phyloP scores from a whole-genome alignment of 2,113 vertebrate genomes.

The Sinocyclocheilus maitianheensis region DNA sequence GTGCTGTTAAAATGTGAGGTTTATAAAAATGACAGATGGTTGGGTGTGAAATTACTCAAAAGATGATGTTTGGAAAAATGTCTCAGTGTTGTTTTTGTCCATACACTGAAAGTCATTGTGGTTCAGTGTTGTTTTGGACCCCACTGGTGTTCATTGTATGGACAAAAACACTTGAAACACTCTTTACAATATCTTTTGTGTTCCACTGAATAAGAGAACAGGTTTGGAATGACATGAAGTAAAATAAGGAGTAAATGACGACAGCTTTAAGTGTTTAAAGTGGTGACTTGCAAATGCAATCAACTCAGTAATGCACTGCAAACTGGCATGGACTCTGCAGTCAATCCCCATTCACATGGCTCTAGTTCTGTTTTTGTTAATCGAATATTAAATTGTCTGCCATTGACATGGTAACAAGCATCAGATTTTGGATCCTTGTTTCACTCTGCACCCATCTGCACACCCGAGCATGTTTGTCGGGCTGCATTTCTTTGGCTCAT shows the following conservation, averaged over 20 bases:
- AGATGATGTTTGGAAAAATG: not conserved
- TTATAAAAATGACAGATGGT: not conserved
- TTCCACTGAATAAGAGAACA: not conserved
- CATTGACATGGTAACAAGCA: conserved; percentile 11
- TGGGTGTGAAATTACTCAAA: not conserved
- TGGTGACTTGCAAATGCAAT: not conserved
- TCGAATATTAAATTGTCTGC: not conserved
- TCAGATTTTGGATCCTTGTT: not conserved
- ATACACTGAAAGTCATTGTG: not conserved
- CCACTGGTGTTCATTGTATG: not conserved
- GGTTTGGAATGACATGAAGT: not conserved
- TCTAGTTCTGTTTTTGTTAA: not conserved
- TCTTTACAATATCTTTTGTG: not conserved
- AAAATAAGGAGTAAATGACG: not conserved
- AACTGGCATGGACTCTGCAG: not conserved
- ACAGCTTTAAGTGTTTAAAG: not conserved
- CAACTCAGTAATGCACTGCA: not conserved
- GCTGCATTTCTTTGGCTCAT: conserved; percentile 43
- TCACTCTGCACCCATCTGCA: conserved; percentile 8
- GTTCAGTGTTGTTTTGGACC: not conserved
- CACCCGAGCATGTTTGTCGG: not conserved
- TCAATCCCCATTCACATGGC: not conserved
- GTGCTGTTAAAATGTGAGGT: not conserved
- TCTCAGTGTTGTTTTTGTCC: not conserved
- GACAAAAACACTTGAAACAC: not conserved